Conservation (phyloP, 1,140 invertebrate genomes). For the Caenorhabditis remanei region DNA sequence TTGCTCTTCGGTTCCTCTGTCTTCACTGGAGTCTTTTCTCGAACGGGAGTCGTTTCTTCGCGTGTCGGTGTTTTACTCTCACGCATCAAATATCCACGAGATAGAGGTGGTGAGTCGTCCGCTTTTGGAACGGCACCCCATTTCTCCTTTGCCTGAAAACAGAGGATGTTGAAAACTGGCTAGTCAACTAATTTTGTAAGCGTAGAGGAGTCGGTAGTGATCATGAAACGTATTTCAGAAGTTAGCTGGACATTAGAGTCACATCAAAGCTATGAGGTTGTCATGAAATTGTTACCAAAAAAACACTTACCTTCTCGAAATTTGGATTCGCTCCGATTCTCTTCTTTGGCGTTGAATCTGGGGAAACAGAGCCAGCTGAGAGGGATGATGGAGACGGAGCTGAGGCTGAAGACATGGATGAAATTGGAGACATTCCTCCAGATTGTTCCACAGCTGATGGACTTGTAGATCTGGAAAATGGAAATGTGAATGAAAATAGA, state of each 20-base stretch:
- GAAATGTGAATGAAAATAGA: neutral
- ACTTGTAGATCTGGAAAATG: constrained; percentile 41
- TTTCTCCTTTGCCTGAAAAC: constrained; percentile 59
- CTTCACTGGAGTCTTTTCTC: constrained; percentile 44
- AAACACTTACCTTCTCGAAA: constrained; percentile 53
- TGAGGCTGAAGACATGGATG: constrained; percentile 60
- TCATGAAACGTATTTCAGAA: no score
- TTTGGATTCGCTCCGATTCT: constrained; percentile 25
- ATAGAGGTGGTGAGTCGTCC: constrained; percentile 23
- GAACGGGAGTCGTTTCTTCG: constrained; percentile 19
- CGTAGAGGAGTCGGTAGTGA: no score
- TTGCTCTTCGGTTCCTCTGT: constrained; percentile 32
- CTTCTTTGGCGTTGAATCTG: constrained; percentile 32
- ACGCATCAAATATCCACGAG: constrained; percentile 42
- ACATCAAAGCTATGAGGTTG: no score
- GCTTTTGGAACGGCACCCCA: constrained; percentile 26
- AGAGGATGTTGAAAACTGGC: neutral
- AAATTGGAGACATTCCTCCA: constrained; percentile 46
- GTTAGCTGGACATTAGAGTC: no score
- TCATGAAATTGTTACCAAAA: neutral
- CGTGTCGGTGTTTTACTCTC: constrained; percentile 45
- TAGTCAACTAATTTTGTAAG: no score
- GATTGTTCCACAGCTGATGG: constrained; percentile 26
- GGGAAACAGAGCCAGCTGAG: constrained; percentile 49
- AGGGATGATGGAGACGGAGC: constrained; percentile 56